Percentiles rank a stretch among this genome's conserved stretches.
Evolutionary conservation across 1,140 invertebrate genomes (phyloP).

Genomic region (Trialeurodes vaporariorum): DNA sequence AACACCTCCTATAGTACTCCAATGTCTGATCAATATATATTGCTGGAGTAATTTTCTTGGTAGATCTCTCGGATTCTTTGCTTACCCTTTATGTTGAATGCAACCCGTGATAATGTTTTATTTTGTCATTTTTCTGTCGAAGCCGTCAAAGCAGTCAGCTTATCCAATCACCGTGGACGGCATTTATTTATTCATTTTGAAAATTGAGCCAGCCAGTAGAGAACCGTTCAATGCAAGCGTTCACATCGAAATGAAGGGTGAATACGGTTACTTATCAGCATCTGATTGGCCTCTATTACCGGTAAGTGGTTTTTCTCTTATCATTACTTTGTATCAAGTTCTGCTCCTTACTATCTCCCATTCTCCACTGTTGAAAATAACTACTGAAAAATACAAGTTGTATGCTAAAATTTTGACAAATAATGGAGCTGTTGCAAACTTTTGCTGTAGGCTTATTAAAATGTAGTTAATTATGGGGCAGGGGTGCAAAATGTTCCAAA

Average conservation of each 20-base stretch:
- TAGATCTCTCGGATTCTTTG: neutral
- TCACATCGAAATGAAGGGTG: conserved; percentile 49
- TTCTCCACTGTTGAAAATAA: too few relatives aligned
- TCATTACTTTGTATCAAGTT: neutral
- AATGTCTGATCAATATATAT: neutral
- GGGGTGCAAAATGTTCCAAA: too few relatives aligned
- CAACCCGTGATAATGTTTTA: neutral
- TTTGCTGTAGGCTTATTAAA: too few relatives aligned
- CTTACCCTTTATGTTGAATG: neutral
- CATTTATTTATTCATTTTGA: conserved; percentile 40
- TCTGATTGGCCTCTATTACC: conserved; percentile 58
- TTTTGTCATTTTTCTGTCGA: conserved; percentile 6
- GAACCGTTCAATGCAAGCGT: conserved; percentile 38
- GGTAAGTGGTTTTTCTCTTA: conserved; percentile 34
- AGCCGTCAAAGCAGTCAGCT: conserved; percentile 29
- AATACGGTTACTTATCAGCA: conserved; percentile 59
- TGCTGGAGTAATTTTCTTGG: neutral
- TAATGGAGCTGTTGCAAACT: too few relatives aligned
- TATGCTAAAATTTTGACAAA: too few relatives aligned
- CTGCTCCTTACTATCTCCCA: neutral
- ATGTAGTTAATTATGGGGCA: too few relatives aligned
- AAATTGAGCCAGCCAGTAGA: conserved; percentile 21
- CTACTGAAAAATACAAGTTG: too few relatives aligned
- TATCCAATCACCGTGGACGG: conserved; percentile 39
- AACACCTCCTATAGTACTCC: neutral